These are phyloP conservation scores for Cochlearius cochlearius DNA, from an alignment of 2,113 vertebrate genomes.

Conservation along the genomic window DNA sequence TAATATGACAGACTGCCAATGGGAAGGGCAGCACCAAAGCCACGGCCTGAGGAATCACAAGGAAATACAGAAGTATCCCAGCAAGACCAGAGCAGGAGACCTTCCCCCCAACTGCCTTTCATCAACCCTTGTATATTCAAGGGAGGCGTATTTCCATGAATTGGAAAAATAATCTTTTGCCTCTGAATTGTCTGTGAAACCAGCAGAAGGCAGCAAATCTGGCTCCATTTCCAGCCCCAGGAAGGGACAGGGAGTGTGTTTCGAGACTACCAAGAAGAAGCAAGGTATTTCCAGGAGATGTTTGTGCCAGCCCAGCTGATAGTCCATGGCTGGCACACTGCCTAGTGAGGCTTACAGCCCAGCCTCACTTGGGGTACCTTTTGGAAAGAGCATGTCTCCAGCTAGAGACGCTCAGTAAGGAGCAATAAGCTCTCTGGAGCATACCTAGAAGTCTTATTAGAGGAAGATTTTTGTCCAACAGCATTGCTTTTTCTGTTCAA, in stretches of 20 bases:
- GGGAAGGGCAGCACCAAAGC: not conserved
- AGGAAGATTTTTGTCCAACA: not conserved
- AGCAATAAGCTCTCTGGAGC: not conserved
- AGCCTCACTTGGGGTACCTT: not conserved
- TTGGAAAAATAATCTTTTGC: not conserved
- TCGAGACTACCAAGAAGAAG: not conserved
- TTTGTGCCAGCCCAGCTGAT: not conserved
- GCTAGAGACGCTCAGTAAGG: not conserved
- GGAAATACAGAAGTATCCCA: not conserved
- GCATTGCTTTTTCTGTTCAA: not conserved
- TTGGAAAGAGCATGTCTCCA: not conserved
- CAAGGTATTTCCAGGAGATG: not conserved
- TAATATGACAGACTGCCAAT: not conserved
- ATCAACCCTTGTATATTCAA: not conserved
- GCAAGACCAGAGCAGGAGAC: not conserved
- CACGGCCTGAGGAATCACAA: not conserved
- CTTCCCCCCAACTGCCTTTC: not conserved
- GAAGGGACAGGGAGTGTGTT: not conserved
- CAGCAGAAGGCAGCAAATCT: not conserved
- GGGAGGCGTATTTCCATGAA: not conserved
- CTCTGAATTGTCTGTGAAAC: not conserved
- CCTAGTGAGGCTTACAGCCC: not conserved
- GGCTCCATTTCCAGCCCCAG: not conserved
- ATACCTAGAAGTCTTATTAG: not conserved
- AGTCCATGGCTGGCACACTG: not conserved